Evolutionary conservation across 2,113 vertebrate species (phyloP).

Genomic region (Platycercus adscitus): DNA sequence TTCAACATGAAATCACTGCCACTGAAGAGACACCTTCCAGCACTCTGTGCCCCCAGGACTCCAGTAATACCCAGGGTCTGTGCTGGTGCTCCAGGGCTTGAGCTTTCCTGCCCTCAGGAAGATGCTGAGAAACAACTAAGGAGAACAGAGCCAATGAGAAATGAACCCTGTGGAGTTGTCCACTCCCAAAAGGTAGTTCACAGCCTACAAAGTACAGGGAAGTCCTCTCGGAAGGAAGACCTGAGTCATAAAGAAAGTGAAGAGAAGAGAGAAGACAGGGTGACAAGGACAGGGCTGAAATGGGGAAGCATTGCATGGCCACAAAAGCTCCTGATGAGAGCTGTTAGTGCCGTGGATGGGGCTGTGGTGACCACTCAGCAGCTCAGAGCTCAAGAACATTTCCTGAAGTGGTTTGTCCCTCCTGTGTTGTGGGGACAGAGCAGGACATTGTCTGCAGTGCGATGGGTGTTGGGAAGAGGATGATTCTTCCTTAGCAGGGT

Average conservation of each 20-base stretch:
- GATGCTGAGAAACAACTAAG: not conserved
- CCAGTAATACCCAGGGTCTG: rapidly evolving
- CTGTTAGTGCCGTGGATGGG: not conserved
- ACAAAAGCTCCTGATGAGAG: rapidly evolving
- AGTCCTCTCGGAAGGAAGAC: not conserved
- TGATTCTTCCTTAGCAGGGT: not conserved
- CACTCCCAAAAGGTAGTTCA: constrained; percentile 35
- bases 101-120: not conserved
- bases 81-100: not conserved
- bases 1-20: not conserved
- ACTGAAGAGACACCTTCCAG: not conserved
- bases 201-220: not conserved
- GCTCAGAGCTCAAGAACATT: not conserved
- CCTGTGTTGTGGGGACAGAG: not conserved
- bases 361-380: not conserved
- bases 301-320: rapidly evolving
- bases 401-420: not conserved
- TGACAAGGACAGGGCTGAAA: not conserved
- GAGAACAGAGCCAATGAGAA: constrained; percentile 35
- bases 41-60: not conserved
- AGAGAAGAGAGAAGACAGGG: not conserved
- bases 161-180: not conserved
- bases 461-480: not conserved
- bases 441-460: not conserved
- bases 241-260: constrained; percentile 59